Evolutionary conservation across 1,140 invertebrate species (phyloP), one percentile per base, ranked within the genome.

Genomic region (Halesus radiatus): DNA sequence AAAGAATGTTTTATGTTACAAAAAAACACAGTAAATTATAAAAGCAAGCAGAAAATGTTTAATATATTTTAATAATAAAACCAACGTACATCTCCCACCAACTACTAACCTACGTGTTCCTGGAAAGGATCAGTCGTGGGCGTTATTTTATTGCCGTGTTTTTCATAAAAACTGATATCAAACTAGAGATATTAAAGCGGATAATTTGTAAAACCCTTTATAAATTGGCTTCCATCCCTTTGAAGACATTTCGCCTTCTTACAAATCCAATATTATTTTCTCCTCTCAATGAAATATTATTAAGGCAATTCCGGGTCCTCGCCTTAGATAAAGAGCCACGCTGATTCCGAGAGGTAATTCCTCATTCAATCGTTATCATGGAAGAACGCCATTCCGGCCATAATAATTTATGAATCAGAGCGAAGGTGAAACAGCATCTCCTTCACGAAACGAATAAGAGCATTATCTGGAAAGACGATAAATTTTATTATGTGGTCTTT

Each of bases 361-460:
- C 26, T 64, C 70, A 74, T 74, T 53, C 70, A 74, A 74, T 74
- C 53, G 45, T 26, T 74, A 74, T 54, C 50, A 54, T 54, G 45
- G 23, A 74, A 54, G 18, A 74, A 75, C 54, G 56, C 70, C 23
- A 75, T 62, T 26, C 70, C 23, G 37, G 26, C 60, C 53, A 68
- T 76, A 80, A 80, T 80, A 80, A 80, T 76, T 80, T 76, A 76
- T 76, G 79, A 80, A 76, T 22, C 54, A 73, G 20, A 45, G 26
- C 73, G 70, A 80, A 80, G 72, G 70, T 80, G 70, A 56, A 58
- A 74, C 23, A 52, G 60, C 22, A 64, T 64, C 20, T 26, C 26
- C 62, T 20, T 80, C 72, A 76, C 73, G 60, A 22, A 56, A 70
- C 52, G 73, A 68, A 76, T 76, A 76, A 68, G 52, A 58, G 79